These are phyloP conservation scores for Drosophila stalkeri DNA, from an alignment of 2,888 invertebrate species.

Conservation along the genomic window DNA sequence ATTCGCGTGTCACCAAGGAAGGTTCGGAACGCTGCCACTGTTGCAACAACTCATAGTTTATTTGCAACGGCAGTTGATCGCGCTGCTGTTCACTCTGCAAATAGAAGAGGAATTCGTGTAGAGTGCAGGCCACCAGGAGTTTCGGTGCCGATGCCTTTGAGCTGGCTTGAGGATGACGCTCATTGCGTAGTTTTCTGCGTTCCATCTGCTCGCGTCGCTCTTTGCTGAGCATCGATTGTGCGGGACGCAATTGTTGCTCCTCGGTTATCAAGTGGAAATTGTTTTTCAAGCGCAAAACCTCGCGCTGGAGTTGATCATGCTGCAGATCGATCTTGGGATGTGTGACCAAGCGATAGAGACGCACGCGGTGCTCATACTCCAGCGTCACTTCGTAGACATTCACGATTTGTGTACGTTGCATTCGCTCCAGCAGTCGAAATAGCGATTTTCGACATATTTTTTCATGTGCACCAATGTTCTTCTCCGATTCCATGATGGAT, in stretches of 20 bases:
- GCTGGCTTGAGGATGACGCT: slow-evolving; percentile 3
- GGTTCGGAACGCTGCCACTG: slow-evolving; percentile 82
- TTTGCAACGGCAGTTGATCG: slow-evolving; percentile 63
- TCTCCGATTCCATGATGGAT: slow-evolving; percentile 87
- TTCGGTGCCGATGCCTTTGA: slow-evolving; percentile 84
- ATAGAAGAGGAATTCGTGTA: slow-evolving; percentile 90
- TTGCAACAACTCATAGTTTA: slow-evolving; percentile 67
- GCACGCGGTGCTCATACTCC: slow-evolving; percentile 66
- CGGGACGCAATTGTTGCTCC: slow-evolving; percentile 56
- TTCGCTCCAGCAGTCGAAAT: slow-evolving; percentile 86
- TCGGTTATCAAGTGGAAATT: slow-evolving; percentile 68
- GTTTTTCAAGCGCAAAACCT: slow-evolving; percentile 78
- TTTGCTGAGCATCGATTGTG: slow-evolving; percentile 5
- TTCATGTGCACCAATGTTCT: slow-evolving; percentile 87
- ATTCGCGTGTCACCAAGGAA: slow-evolving; percentile 80
- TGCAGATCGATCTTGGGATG: slow-evolving; percentile 80
- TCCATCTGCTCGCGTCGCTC: slow-evolving; percentile 48
- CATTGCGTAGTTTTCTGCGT: slow-evolving; percentile 11
- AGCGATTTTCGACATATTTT: slow-evolving; percentile 87
- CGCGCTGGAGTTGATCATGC: slow-evolving; percentile 69
- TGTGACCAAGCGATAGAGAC: slow-evolving; percentile 77
- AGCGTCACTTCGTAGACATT: slow-evolving; percentile 79
- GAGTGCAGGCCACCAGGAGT: slow-evolving; percentile 88
- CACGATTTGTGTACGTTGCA: slow-evolving; percentile 84
- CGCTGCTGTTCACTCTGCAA: slow-evolving; percentile 87